These are phyloP conservation scores for Drosophila parvula DNA, from an alignment of 1,140 invertebrate species.

Conservation along the genomic window DNA sequence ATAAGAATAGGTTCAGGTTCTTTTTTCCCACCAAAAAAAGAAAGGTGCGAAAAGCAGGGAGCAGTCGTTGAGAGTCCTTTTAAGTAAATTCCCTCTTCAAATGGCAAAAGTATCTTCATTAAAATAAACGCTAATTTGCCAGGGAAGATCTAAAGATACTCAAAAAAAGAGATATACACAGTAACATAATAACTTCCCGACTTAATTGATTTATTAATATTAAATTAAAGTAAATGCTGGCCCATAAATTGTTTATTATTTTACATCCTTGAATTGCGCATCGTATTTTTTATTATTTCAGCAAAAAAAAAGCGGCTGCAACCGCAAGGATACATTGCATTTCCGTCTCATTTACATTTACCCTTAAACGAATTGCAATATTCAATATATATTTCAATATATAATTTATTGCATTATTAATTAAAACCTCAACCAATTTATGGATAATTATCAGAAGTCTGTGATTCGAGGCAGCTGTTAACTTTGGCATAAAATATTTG, in stretches of 20 bases:
- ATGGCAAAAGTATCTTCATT: slow-evolving; percentile 39
- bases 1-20: slow-evolving; percentile 18
- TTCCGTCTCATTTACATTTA: slow-evolving; percentile 17
- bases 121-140: slow-evolving; percentile 41
- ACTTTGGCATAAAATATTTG: background rate
- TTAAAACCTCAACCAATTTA: slow-evolving; percentile 13
- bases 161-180: too few species aligned
- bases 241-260: background rate
- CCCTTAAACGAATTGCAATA: background rate
- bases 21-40: background rate
- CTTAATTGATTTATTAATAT: background rate
- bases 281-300: background rate
- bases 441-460: slow-evolving; percentile 13
- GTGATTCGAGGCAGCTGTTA: slow-evolving; percentile 8
- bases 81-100: slow-evolving; percentile 38
- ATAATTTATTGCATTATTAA: slow-evolving; percentile 21
- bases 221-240: background rate
- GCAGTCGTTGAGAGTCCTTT: slow-evolving; percentile 32
- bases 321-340: slow-evolving; percentile 6
- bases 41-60: slow-evolving; percentile 42
- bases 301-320: background rate
- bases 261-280: background rate
- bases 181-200: too few species aligned
- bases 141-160: background rate
- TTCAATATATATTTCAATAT: slow-evolving; percentile 6